A percentile compares a stretch with the other conserved stretches of the same genome.
Evolutionary conservation across 1,140 invertebrate genomes (phyloP).

Genomic region (Aleiodes sp.): DNA sequence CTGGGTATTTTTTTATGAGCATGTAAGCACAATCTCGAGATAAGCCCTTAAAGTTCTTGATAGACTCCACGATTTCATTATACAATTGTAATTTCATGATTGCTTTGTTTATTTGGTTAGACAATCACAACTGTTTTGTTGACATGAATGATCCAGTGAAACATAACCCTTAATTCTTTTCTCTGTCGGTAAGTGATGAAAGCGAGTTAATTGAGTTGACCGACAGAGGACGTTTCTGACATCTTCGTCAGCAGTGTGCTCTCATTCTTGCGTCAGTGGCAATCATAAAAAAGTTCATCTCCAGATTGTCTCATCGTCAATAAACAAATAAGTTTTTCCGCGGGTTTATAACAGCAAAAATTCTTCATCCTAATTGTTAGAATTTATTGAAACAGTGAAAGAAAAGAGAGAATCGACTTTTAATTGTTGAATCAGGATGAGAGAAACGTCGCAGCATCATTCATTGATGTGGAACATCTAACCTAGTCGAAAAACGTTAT

Average conservation of each 20-base stretch:
- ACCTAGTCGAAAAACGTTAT: neutral
- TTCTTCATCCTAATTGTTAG: too few relatives aligned
- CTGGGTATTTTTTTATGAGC: conserved; percentile 44
- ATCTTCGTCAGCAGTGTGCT: too few relatives aligned
- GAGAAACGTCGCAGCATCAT: neutral
- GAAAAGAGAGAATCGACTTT: too few relatives aligned
- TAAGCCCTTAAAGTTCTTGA: conserved; percentile 48
- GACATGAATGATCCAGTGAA: too few relatives aligned
- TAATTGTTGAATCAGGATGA: neutral
- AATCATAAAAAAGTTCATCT: neutral
- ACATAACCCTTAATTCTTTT: too few relatives aligned
- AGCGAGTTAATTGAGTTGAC: too few relatives aligned
- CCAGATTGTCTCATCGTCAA: too few relatives aligned
- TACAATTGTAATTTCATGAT: conserved; percentile 51
- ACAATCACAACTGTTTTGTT: too few relatives aligned
- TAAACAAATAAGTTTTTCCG: too few relatives aligned
- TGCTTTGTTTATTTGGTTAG: neutral
- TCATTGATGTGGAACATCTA: neutral
- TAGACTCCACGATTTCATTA: conserved; percentile 42
- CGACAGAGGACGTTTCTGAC: too few relatives aligned
- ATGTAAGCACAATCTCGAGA: conserved; percentile 49
- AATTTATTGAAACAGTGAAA: too few relatives aligned
- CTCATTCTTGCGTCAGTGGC: neutral
- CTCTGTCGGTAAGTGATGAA: neutral
- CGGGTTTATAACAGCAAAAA: too few relatives aligned